These are phyloP conservation scores for Lasioglossum albipes DNA, from an alignment of 1,140 invertebrate species.

Conservation along the genomic window DNA sequence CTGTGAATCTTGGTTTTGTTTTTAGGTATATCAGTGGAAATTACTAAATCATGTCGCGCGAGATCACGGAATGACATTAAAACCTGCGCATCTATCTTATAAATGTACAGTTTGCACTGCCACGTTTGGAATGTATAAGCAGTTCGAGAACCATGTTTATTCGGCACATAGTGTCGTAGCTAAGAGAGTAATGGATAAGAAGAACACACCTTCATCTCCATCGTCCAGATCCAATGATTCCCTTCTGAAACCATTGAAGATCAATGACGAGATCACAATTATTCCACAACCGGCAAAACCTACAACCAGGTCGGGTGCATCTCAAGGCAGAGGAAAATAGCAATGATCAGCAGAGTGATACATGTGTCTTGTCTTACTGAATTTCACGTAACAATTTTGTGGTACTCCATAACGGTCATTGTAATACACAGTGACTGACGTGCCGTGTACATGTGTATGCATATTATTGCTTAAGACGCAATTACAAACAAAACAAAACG, in stretches of 20 bases:
- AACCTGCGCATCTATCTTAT: constrained; percentile 95
- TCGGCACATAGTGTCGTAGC: constrained; percentile 93
- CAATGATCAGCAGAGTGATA: constrained; percentile 77
- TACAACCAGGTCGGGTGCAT: constrained; percentile 72
- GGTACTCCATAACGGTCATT: constrained; percentile 65
- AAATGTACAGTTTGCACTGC: constrained; percentile 97
- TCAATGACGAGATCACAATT: constrained; percentile 95
- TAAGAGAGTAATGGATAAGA: constrained; percentile 89
- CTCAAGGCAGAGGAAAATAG: constrained; percentile 77
- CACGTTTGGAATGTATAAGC: constrained; percentile 96
- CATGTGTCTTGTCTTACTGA: constrained; percentile 69
- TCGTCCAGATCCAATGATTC: constrained; percentile 83
- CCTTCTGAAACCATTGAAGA: constrained; percentile 91
- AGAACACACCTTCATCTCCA: constrained; percentile 80
- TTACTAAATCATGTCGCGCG: constrained; percentile 93
- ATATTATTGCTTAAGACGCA: constrained; percentile 71
- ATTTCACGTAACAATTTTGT: constrained; percentile 67
- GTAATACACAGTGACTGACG: constrained; percentile 60
- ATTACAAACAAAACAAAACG: constrained; percentile 38
- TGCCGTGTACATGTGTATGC: constrained; percentile 75
- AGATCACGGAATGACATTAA: constrained; percentile 94
- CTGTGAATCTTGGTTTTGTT: constrained; percentile 42
- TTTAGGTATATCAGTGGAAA: constrained; percentile 95
- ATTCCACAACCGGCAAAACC: constrained; percentile 90
- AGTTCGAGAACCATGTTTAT: constrained; percentile 96